Base-by-base conservation (phyloP, 2,888 invertebrate genomes). In the Athalia cordata region DNA sequence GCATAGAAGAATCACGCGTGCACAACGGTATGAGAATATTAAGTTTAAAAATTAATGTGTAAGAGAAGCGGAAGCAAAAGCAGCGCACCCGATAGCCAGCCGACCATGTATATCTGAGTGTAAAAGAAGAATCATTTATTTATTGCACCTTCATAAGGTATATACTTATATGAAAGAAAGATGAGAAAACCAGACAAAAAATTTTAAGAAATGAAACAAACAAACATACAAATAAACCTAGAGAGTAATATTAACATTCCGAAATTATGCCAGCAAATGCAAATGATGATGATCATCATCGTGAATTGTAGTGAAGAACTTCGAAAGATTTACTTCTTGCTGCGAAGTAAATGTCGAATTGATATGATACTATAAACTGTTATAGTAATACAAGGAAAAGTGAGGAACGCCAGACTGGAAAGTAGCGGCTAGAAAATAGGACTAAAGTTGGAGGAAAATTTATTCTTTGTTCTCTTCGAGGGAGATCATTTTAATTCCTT, bases 101-200 rank as follows among this genome's bases (percentile, higher is more conserved):
- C 78, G 79, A 62, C 59, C 50, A 80, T 66, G 77, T 76, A 64
- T 67, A 81, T 82, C 81, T 81, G 80, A 83, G 80, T 85, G 81
- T 84, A 84, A 82, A 83, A 80, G 81, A 82, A 79, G 8, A 72
- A 78, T 72, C 81, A 81, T 82, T 83, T 84, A 85, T 85, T 85
- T 84, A 85, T 84, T 84, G 81, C 84, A 84, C 82, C 80, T 83
- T 79, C 80, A 82, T 82, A 84, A 83, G 81, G 79, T 82, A 49
- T 65, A 13, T 64, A 49, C 29, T 29, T 29, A 29, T 29, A 75
- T 9, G 15, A 50, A 61, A 59, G 4, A 9, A 11, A 59, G 15
- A 57, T 11, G 11, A 49, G 3, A 59, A 61, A 15, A 59, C 13
- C 3, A 52, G 43, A 59, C 3, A 9, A 61, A 43, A 72, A 70